Percentiles rank a stretch among this genome's conserved stretches.
These are phyloP conservation scores for Aegypius monachus DNA, from an alignment of 2,113 vertebrate species.

Conservation along the genomic window DNA sequence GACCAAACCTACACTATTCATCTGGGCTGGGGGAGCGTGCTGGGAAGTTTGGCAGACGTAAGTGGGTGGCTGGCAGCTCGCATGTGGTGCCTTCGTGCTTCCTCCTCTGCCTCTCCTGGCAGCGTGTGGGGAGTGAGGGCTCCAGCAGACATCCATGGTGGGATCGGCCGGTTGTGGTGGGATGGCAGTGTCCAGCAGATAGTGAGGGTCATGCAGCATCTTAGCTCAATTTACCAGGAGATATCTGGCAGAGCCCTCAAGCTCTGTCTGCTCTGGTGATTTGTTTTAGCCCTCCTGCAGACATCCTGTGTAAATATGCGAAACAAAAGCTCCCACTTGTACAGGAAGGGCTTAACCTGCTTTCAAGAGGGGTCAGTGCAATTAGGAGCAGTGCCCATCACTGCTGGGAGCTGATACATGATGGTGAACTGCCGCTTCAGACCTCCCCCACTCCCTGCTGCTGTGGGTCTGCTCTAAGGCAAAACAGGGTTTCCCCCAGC, in stretches of 20 bases:
- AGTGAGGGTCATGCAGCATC: neutral
- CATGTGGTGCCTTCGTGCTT: neutral
- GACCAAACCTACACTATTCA: slow-evolving; percentile 26
- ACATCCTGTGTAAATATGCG: rapidly evolving
- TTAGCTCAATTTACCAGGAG: neutral
- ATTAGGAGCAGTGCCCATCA: neutral
- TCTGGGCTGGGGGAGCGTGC: neutral
- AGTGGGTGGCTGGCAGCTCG: slow-evolving; percentile 37
- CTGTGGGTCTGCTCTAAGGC: neutral
- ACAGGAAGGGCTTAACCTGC: neutral
- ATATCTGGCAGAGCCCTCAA: neutral
- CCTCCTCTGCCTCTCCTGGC: slow-evolving; percentile 25
- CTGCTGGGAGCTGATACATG: rapidly evolving
- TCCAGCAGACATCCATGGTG: neutral
- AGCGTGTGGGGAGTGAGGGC: neutral
- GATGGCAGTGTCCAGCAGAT: neutral
- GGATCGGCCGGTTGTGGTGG: neutral
- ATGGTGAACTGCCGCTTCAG: neutral
- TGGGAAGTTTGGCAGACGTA: neutral
- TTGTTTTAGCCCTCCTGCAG: neutral
- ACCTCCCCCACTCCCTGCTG: neutral
- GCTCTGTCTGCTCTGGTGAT: neutral
- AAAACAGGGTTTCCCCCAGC: neutral
- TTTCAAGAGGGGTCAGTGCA: neutral
- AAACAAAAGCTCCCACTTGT: neutral